phyloP scores from a whole-genome alignment of 2,113 vertebrate species.

The Ciconia stormi region DNA sequence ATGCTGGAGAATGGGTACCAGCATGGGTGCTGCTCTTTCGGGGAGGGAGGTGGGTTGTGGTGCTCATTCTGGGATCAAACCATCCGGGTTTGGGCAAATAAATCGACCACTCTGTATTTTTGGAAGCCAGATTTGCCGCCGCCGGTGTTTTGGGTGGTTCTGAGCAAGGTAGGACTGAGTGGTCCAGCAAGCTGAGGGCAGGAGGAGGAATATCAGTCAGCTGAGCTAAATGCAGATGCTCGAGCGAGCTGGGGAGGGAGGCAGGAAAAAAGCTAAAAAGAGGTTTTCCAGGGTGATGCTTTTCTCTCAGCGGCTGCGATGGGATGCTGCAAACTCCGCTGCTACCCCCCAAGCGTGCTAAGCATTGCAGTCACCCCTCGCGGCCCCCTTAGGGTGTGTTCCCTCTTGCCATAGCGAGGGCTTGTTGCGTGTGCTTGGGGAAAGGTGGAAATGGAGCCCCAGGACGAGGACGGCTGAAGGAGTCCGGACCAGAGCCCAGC shows the following conservation, averaged over 20 bases:
- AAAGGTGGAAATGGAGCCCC: neutral
- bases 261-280: neutral
- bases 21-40: neutral
- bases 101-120: neutral
- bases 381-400: neutral
- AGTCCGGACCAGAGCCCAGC: neutral
- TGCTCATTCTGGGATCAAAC: neutral
- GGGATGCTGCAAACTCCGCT: too few relatives aligned
- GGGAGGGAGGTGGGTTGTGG: neutral
- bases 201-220: neutral
- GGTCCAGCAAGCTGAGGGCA: neutral
- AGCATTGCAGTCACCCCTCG: accelerated
- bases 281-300: accelerated
- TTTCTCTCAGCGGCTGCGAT: accelerated
- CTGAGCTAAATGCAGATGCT: neutral
- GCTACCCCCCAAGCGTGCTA: accelerated
- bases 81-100: neutral
- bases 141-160: neutral
- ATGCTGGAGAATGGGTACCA: accelerated
- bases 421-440: neutral
- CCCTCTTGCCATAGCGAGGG: neutral
- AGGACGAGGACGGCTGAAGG: neutral
- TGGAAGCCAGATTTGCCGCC: accelerated
- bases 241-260: neutral
- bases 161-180: neutral